phyloP scores from a whole-genome alignment of 2,797 vertebrate genomes.

The Scolopax rusticola region DNA sequence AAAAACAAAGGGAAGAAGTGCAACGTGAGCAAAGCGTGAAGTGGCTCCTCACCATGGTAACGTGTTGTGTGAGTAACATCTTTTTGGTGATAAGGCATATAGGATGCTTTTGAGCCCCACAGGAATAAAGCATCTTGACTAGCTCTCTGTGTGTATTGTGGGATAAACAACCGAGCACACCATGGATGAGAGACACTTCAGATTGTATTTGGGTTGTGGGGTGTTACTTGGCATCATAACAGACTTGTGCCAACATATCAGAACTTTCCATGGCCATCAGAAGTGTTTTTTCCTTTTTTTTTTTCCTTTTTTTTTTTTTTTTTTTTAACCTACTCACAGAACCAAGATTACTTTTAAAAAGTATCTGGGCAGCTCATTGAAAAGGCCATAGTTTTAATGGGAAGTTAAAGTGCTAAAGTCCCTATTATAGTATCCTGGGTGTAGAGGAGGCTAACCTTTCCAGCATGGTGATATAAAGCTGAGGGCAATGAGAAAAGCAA shows the following conservation, averaged over 20 bases:
- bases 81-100: not conserved
- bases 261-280: not conserved
- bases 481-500: not conserved
- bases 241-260: not conserved
- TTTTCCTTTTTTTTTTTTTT: not conserved
- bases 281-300: not conserved
- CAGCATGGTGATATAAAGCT: not conserved
- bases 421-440: not conserved
- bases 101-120: not conserved
- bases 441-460: not conserved
- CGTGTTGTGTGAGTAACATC: not conserved
- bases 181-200: not conserved
- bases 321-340: not conserved
- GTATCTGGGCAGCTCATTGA: not conserved
- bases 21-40: not conserved
- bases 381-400: not conserved
- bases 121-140: not conserved
- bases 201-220: not conserved
- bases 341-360: not conserved
- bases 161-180: not conserved
- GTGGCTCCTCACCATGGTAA: slow-evolving; percentile 59
- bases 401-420: not conserved
- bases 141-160: not conserved
- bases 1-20: slow-evolving; percentile 27
- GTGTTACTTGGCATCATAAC: not conserved